These are phyloP conservation scores for Chrysemys picta DNA, from an alignment of 2,113 vertebrate genomes.

Conservation along the genomic window DNA sequence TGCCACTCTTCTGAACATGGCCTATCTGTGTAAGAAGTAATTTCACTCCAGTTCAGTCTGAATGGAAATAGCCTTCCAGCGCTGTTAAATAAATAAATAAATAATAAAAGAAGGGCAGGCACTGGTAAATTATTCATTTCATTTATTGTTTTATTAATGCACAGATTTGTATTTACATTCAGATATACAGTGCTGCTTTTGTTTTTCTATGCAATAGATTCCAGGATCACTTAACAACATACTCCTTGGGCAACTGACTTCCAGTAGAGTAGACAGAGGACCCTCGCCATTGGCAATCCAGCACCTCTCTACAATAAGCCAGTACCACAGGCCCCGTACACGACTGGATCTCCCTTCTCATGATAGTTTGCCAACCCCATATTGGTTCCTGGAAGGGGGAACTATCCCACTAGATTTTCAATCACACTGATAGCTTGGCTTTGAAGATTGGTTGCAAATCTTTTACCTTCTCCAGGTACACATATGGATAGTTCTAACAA, in stretches of 20 bases:
- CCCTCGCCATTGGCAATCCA: neutral
- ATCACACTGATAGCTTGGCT: constrained; percentile 25
- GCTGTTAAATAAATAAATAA: neutral
- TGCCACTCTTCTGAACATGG: constrained; percentile 58
- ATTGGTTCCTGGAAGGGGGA: constrained; percentile 18
- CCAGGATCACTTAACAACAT: constrained; percentile 51
- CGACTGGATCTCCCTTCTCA: neutral
- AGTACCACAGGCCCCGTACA: constrained; percentile 27
- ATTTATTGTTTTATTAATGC: constrained; percentile 80
- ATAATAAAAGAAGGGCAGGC: constrained; percentile 62
- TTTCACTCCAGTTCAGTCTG: constrained; percentile 58
- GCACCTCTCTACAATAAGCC: neutral
- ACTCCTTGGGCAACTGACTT: neutral
- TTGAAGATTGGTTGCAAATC: constrained; percentile 36
- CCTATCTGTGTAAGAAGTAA: constrained; percentile 56
- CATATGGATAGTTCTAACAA: constrained; percentile 44
- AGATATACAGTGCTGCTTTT: constrained; percentile 44
- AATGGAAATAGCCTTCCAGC: constrained; percentile 53
- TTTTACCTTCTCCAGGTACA: constrained; percentile 50
- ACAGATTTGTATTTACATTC: constrained; percentile 60
- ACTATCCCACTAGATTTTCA: constrained; percentile 25
- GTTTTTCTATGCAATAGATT: constrained; percentile 43
- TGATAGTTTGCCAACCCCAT: neutral
- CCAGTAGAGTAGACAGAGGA: neutral
- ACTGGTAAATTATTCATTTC: constrained; percentile 77